Base-by-base conservation (phyloP, 1,140 invertebrate genomes). In the Lordiphosa collinella region DNA sequence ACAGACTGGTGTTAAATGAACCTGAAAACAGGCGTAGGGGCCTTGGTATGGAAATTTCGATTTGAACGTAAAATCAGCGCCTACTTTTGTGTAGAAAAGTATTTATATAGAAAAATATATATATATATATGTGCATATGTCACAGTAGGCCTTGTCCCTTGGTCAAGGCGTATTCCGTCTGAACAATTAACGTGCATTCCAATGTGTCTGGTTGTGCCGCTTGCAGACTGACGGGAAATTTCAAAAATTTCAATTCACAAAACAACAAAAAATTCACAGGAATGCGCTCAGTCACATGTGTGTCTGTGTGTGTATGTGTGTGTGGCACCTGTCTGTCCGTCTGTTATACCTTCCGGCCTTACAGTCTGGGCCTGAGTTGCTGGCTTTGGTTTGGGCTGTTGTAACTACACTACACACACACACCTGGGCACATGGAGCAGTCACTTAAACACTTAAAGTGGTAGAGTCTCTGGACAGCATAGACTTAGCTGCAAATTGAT, bases 241-340 rank as follows among this genome's bases (percentile, higher is more conserved):
- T 84, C 78, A 82, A 82, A 80, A 82, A 82, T 82, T 72, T 84
- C 78, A 84, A 78, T 82, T 82, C 75, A 61, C 75, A 80, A 80
- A 82, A 79, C 82, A 82, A 70, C 66, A 25, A 25, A 25, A 25
- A 25, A 25, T 25, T 25, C 6, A 67, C 50, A 82, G 71, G 75
- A 80, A 82, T 80, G 60, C 58, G 71, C 48, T 58, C 40, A 53
- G 48, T 16, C 68, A 67, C 69, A 80, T 54, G 40, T 55, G 37
- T 36, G 32, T 40, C 11, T 52, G 56, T 51, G n/a, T 48, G 12
- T 44, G 31, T 46, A 43, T 35, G 29, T 22, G 29, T 52, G 50
- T 11, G 22, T 12, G 1, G 14, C 48, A 6, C 50, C n/a, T 34
- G 35, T 34, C 37, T 55, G 14, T 47, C 41, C 14, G 16, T 34